Evolutionary conservation across 2,797 vertebrate species (phyloP), one percentile per base, ranked within the genome.

Genomic region (Sylvia borin): DNA sequence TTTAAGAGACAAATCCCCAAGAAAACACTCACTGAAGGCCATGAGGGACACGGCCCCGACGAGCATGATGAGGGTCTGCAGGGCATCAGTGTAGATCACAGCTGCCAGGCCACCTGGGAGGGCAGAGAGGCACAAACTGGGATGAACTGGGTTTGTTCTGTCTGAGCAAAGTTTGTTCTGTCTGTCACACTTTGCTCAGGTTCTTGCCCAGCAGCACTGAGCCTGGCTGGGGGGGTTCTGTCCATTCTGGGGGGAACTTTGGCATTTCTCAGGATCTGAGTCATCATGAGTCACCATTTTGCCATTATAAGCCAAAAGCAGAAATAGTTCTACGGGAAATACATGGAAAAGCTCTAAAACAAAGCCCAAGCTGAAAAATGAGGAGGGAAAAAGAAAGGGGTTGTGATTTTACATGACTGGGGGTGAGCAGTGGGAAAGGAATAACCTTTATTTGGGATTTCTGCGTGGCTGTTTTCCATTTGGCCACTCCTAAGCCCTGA

Each of bases 61-160:
- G 45, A 99, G 97, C 99, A 99, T 99, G 97, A 99, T 98, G 34
- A 97, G 78, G 1, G 99, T 99, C 95, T 99, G 99, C 82, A 98
- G 98, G 1, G 99, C 98, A 5, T 99, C 99, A 0, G 99, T 99
- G 97, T 99, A 99, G 92, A 99, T 99, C 32, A 99, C 99, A 1
- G 99, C 99, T 16, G 99, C 99, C 96, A 99, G 98, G 76, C 99
- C 99, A 89, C 99, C 99, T 99, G 91, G 10, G 25, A 27, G 45
- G 29, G 88, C 77, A 93, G 17, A 92, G 76, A 58, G 84, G 51
- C 45, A 45, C 16, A 7, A 32, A 32, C 20, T 20, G 60, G 51
- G 53, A 11, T 64, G 3, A 87, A 10, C 25, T 1, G 73, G 45
- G 11, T 1, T 7, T 16, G 50, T 13, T 19, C 24, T 38, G 12